Base-by-base conservation (phyloP, 1,140 invertebrate species). In the Drosophila ercepeae region DNA sequence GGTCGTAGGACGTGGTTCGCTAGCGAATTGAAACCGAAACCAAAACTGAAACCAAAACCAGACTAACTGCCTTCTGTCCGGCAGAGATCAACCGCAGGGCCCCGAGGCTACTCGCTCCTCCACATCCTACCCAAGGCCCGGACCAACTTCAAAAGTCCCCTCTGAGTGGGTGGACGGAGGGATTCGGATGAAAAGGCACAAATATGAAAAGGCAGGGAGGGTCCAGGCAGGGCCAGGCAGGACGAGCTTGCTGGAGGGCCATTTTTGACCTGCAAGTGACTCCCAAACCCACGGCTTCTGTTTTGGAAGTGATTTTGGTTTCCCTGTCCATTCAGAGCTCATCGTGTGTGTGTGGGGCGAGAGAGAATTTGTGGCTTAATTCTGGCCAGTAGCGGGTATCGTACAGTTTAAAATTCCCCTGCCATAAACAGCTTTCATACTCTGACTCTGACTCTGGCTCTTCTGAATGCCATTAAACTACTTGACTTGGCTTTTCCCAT, bases 81-180 rank as follows among this genome's bases (percentile, higher is more conserved):
- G 19, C 16, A 18, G 52, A 8, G 9, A 52, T 44, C 45, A 50
- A 64, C 39, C 46, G 39, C 71, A 64, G 14, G 16, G 36, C 51
- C 72, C 27, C 49, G 21, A 36, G 39, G 14, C 16, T 11, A 13
- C 25, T 36, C 21, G 42, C 11, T 34, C n/a, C 51, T 18, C 19
- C 14, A 46, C 13, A 6, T 32, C 29, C 52, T 75, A n/a, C n/a
- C n/a, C n/a, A n/a, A n/a, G n/a, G n/a, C n/a, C n/a, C n/a, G n/a
- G n/a, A n/a, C n/a, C n/a, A 78, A 83, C 70, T 75, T 75, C 75
- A 75, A 78, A 84, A 75, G 63, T 61, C 45, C 45, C n/a, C n/a
- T n/a, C n/a, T n/a, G n/a, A 44, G 13, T 23, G 44, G 29, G n/a
- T 53, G 25, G 25, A 4, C 25, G 8, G 25, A 7, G 25, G 25